Percentiles rank a stretch among this genome's conserved stretches.
These are phyloP conservation scores for Netelia melanura DNA, from an alignment of 2,888 invertebrate species.

Conservation along the genomic window DNA sequence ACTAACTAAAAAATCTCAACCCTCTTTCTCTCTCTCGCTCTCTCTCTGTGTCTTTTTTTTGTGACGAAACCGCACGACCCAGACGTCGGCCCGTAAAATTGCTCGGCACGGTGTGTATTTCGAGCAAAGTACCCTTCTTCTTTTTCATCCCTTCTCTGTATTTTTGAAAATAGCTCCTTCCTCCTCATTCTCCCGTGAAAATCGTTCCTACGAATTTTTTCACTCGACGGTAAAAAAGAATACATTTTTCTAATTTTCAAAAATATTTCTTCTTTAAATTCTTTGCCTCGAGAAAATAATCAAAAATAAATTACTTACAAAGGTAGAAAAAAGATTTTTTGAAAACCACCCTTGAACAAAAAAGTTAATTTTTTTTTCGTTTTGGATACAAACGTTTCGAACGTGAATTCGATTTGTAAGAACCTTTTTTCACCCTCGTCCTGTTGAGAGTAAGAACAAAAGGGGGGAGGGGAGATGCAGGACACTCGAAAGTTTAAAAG, in stretches of 20 bases:
- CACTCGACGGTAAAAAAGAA: slow-evolving; percentile 18
- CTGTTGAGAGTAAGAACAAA: slow-evolving; percentile 1
- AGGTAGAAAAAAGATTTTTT: no score
- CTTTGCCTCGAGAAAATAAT: no score
- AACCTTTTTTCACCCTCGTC: slow-evolving; percentile 39
- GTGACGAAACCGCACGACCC: not conserved
- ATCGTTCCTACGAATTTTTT: slow-evolving; percentile 20
- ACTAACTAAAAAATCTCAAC: slow-evolving; percentile 51
- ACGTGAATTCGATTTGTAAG: slow-evolving; percentile 70
- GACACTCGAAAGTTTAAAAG: not conserved
- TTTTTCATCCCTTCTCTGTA: slow-evolving; percentile 4
- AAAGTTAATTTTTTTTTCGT: not conserved
- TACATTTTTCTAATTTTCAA: slow-evolving; percentile 2
- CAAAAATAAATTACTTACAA: not conserved
- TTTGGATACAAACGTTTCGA: slow-evolving; percentile 47
- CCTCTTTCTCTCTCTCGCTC: slow-evolving; percentile 45
- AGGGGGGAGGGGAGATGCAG: slow-evolving; percentile 21
- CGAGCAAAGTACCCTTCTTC: slow-evolving; percentile 62
- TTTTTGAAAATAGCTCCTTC: slow-evolving; percentile 12
- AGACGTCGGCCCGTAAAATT: slow-evolving; percentile 67
- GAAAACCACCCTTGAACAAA: not conserved
- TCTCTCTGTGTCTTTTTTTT: slow-evolving; percentile 34
- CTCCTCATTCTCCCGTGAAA: not conserved
- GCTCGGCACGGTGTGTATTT: slow-evolving; percentile 66
- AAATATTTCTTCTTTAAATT: not conserved